Evolutionary conservation across 2,888 invertebrate species (phyloP).

Genomic region (Parnassius mnemosyne): DNA sequence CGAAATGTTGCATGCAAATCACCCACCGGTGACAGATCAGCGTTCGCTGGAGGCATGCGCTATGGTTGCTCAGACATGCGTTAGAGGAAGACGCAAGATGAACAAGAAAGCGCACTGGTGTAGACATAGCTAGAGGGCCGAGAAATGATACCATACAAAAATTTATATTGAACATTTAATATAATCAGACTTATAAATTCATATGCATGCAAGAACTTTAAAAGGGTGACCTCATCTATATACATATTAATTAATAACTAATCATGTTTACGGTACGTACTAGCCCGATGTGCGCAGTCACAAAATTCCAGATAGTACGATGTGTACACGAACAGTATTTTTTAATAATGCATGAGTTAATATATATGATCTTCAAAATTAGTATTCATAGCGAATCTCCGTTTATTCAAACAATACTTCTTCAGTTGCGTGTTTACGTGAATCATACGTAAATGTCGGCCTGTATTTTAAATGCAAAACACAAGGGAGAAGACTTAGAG

Average conservation of each 20-base stretch:
- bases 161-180: too few species aligned
- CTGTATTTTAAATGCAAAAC: conserved; percentile 5
- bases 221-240: neutral
- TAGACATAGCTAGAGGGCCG: too few species aligned
- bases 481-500: too few species aligned
- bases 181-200: too few species aligned
- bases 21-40: too few species aligned
- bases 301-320: conserved; percentile 17
- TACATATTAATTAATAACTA: neutral
- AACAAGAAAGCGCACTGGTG: too few species aligned
- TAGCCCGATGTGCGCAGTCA: conserved; percentile 9
- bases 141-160: too few species aligned
- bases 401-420: conserved; percentile 24
- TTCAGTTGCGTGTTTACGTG: conserved; percentile 24
- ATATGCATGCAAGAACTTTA: too few species aligned
- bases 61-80: too few species aligned
- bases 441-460: conserved; percentile 13
- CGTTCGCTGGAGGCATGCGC: too few species aligned
- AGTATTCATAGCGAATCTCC: conserved; percentile 24
- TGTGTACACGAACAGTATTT: conserved; percentile 7
- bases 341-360: conserved; percentile 25
- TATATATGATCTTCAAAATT: conserved; percentile 23
- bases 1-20: too few species aligned
- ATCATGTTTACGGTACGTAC: neutral
- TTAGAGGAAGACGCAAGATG: too few species aligned